Base-by-base conservation (phyloP, 53 echinoderm and acorn worm genomes). In the Glandiceps talaboti region DNA sequence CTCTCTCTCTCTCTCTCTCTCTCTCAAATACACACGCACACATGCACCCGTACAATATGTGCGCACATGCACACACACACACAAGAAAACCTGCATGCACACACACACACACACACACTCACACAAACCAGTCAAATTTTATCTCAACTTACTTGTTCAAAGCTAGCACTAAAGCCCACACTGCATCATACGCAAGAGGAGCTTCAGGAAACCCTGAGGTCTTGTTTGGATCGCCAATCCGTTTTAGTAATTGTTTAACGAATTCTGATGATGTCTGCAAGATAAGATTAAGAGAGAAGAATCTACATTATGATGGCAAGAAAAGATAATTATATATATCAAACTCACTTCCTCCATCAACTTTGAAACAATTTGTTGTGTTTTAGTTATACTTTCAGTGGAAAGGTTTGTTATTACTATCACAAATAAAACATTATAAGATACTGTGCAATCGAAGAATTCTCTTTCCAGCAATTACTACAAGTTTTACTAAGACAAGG, bases 101-200 rank as follows among this genome's bases (percentile, higher is more conserved):
- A 45, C 20, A 45, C 64, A 45, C 20, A 45, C 64, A 45, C 20
- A 45, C 64, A 45, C 20, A 45, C 64, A 45, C 20, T 12, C 64
- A 45, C n/a, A n/a, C n/a, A n/a, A n/a, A n/a, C n/a, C n/a, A n/a
- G n/a, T n/a, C n/a, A n/a, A n/a, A n/a, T n/a, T n/a, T n/a, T n/a
- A n/a, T n/a, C n/a, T n/a, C n/a, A 0, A 79, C 97, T 97, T 87
- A 97, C 97, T 97, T 89, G 83, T 97, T 93, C 1, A 97, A 84
- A 30, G 97, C 97, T 30, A 97, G 73, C 26, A 92, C 91, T 27
- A 97, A 75, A n/a, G 97, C 87, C 97, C 97, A 97, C 1, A 97
- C 86, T 33, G 97, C 97, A 84, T 97, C 97, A 64, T 97, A 97
- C 20, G 93, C 93, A 14, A 97, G 83, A 30, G 97, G 91, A 0